phyloP scores from a whole-genome alignment of 2,888 invertebrate species.

The Parthenolecanium corni region DNA sequence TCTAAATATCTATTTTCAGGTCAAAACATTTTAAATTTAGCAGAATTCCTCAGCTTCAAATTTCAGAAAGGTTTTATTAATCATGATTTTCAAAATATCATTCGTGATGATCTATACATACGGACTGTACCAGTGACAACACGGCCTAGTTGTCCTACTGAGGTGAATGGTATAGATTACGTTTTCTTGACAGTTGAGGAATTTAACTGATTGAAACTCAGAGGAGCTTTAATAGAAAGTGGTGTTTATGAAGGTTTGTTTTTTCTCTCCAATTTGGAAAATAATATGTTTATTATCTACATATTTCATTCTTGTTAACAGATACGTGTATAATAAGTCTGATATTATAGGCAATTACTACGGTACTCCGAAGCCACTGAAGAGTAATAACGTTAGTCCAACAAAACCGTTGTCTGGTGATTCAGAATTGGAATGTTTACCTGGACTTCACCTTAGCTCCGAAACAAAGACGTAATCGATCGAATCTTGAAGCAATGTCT shows the following conservation, averaged over 20 bases:
- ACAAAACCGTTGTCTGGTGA: neutral
- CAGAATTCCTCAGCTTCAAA: constrained; percentile 45
- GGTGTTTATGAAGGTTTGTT: constrained; percentile 54
- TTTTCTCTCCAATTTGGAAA: too few species aligned
- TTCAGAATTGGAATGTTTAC: constrained; percentile 34
- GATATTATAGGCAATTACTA: constrained; percentile 41
- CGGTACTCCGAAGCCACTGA: constrained; percentile 47
- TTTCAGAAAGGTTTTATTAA: constrained; percentile 48
- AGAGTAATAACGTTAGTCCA: constrained; percentile 36
- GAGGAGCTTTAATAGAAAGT: constrained; percentile 49
- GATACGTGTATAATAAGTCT: too few species aligned
- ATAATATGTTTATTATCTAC: too few species aligned
- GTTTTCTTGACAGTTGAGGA: constrained; percentile 47
- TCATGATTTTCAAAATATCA: constrained; percentile 51
- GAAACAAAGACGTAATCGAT: constrained; percentile 44
- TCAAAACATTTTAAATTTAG: constrained; percentile 43
- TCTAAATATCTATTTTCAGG: constrained; percentile 36
- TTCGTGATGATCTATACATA: constrained; percentile 51
- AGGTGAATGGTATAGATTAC: constrained; percentile 51
- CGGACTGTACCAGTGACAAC: constrained; percentile 53
- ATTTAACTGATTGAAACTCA: constrained; percentile 45
- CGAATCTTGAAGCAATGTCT: constrained; percentile 45
- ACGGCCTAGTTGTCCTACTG: constrained; percentile 45
- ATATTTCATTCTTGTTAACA: too few species aligned
- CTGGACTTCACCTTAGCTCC: constrained; percentile 44